phyloP scores from a whole-genome alignment of 2,113 vertebrate genomes.

The Chionodraco myersi region DNA sequence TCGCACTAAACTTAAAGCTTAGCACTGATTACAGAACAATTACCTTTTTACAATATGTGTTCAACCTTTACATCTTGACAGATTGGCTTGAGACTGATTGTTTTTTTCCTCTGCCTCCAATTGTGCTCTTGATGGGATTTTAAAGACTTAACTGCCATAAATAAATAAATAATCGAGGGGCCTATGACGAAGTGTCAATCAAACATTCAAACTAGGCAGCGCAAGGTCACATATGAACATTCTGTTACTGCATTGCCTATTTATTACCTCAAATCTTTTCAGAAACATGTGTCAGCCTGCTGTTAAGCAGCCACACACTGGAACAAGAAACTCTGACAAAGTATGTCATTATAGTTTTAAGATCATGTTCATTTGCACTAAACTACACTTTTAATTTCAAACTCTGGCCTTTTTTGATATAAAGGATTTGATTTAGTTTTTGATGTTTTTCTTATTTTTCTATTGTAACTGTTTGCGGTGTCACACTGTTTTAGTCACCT shows the following conservation, averaged over 20 bases:
- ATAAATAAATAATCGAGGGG: background rate
- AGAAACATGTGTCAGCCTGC: background rate
- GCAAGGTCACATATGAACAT: background rate
- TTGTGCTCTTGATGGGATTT: background rate
- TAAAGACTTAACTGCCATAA: background rate
- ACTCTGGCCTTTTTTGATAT: background rate
- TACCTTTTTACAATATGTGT: too few relatives aligned
- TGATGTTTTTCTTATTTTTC: background rate
- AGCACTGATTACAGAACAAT: too few relatives aligned
- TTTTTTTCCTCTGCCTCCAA: too few relatives aligned
- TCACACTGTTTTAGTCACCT: background rate
- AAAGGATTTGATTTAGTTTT: background rate
- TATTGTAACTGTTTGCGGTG: background rate
- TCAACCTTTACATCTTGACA: too few relatives aligned
- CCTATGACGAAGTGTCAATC: background rate
- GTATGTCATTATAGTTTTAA: background rate
- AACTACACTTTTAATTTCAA: background rate
- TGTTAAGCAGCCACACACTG: background rate
- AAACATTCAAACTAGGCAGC: background rate
- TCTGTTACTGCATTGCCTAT: background rate
- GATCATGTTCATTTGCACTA: background rate
- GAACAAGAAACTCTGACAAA: background rate
- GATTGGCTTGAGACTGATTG: too few relatives aligned
- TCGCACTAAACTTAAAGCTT: too few relatives aligned
- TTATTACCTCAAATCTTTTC: background rate